Base-by-base conservation (phyloP, 2,797 vertebrate species). In the Paguma larvata region DNA sequence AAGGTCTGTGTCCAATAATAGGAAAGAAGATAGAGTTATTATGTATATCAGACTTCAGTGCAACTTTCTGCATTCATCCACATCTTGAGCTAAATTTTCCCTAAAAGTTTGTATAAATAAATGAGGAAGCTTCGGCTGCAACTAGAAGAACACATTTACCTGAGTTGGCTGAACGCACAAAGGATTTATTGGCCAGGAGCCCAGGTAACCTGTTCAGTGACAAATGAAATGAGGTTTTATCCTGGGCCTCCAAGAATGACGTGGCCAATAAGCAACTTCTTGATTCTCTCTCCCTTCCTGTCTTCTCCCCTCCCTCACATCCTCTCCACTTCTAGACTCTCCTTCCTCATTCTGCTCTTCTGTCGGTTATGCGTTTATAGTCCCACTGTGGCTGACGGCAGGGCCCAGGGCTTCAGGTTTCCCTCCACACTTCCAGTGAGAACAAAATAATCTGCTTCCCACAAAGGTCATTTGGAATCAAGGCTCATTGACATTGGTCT, bases 231-330 rank as follows among this genome's bases (percentile, higher is more conserved):
- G 65, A 34, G 34, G 34, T 16, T 46, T 68, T 30, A 13, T 32
- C 41, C 46, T 5, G n/a, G 2, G 2, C 46, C 63, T 18, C 21
- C 48, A 0, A 15, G 67, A 41, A 19, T 13, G 34, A 6, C 3
- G 0, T n/a, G 32, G 41, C 3, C 23, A 77, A 12, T 8, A 48
- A 3, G 1, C 0, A 3, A 25, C 18, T 46, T 63, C 46, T 63
- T 11, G 7, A 27, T 15, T 73, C 34, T 44, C 11, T 62, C 1
- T 25, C 18, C 3, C 6, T 63, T n/a, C 30, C 21, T 27, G 34
- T 38, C n/a, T 32, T 62, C 19, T 67, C 51, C 53, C 53, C 8
- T 41, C 51, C 38, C 6, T 30, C 30, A 0, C 1, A 7, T 1
- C 1, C 1, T 21, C 38, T 80, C 34, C 14, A 5, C 70, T 32